Percentiles rank a stretch among this genome's conserved stretches.
Evolutionary conservation across 2,113 vertebrate species (phyloP).

Genomic region (Holacanthus passer): DNA sequence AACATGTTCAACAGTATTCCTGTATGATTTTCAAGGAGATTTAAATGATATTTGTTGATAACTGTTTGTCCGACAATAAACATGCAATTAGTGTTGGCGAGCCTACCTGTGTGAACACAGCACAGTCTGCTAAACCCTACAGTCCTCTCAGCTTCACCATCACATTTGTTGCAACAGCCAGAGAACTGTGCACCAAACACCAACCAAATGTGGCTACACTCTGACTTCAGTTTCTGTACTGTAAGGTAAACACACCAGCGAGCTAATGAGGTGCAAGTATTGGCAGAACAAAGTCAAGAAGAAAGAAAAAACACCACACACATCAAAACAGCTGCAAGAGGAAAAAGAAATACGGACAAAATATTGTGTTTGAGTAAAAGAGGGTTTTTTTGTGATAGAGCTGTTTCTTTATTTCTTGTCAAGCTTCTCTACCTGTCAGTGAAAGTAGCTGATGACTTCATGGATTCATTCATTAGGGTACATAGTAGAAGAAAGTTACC

Average conservation of each 20-base stretch:
- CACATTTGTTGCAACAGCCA: background rate
- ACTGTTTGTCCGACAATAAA: too few relatives aligned
- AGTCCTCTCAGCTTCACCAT: background rate
- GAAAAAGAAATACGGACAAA: background rate
- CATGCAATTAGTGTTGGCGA: too few relatives aligned
- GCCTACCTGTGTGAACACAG: background rate
- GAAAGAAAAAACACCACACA: background rate
- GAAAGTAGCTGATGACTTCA: conserved; percentile 6
- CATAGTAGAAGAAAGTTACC: background rate
- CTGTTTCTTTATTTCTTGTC: background rate
- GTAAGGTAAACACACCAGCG: background rate
- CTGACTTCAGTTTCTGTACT: background rate
- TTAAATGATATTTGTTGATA: too few relatives aligned
- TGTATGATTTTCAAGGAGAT: too few relatives aligned
- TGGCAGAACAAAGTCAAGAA: background rate
- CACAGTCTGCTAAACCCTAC: background rate
- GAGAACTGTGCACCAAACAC: background rate
- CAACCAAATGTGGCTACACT: background rate
- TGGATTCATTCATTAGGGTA: background rate
- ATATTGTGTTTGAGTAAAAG: conserved; percentile 13
- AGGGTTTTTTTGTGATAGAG: background rate
- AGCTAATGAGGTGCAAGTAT: conserved; percentile 38
- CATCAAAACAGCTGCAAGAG: conserved; percentile 6
- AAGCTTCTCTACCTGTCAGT: background rate
- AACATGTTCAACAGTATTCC: too few relatives aligned